A percentile compares a stretch with the other conserved stretches of the same genome.
phyloP scores from a whole-genome alignment of 2,797 vertebrate genomes.

The Sebastes cheni region DNA sequence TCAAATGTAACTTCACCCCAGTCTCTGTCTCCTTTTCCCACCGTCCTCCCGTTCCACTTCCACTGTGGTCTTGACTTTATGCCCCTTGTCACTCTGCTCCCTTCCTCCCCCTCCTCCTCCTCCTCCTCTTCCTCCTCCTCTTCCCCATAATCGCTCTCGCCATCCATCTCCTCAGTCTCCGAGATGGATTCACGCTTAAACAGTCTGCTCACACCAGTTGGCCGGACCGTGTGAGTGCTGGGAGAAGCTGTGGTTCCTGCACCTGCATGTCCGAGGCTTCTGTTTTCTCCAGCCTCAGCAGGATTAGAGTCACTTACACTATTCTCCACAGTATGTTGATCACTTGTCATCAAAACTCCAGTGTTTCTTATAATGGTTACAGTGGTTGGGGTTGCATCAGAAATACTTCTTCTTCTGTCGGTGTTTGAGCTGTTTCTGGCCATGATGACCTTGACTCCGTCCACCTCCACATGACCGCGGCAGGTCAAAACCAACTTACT shows the following conservation, averaged over 20 bases:
- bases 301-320: background rate
- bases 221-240: background rate
- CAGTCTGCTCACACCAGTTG: slow-evolving; percentile 1
- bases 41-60: slow-evolving; percentile 53
- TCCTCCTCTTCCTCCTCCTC: background rate
- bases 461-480: slow-evolving; percentile 64
- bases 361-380: background rate
- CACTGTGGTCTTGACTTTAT: slow-evolving; percentile 52
- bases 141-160: slow-evolving; percentile 32
- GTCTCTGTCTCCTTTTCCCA: slow-evolving; percentile 27
- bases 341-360: background rate
- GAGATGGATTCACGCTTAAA: background rate
- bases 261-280: background rate
- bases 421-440: background rate
- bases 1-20: background rate
- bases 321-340: background rate
- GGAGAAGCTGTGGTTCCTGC: slow-evolving; percentile 3
- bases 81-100: slow-evolving; percentile 42
- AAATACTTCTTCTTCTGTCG: background rate
- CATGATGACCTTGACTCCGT: slow-evolving; percentile 56
- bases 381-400: background rate
- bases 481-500: slow-evolving; percentile 73
- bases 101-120: background rate
- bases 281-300: background rate
- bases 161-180: slow-evolving; percentile 8